phyloP scores from a whole-genome alignment of 1,140 invertebrate species.

The Macrobrachium nipponense region DNA sequence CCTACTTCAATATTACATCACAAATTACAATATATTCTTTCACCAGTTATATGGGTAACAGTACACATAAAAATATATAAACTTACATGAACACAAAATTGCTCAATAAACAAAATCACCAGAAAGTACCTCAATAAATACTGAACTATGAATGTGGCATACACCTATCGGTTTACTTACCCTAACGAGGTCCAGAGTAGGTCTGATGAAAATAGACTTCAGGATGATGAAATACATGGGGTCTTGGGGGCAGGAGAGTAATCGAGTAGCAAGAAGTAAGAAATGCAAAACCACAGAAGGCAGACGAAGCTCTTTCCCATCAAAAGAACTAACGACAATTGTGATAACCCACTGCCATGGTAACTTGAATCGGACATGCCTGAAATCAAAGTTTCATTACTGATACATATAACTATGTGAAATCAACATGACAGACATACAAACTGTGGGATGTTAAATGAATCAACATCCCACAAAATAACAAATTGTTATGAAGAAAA shows the following conservation, averaged over 20 bases:
- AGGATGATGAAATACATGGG: neutral
- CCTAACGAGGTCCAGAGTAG: neutral
- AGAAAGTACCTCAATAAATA: too few relatives aligned
- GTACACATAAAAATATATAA: too few relatives aligned
- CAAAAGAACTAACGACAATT: neutral
- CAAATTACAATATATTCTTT: too few relatives aligned
- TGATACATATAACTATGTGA: neutral
- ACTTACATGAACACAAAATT: too few relatives aligned
- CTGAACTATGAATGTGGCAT: too few relatives aligned
- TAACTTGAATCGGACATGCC: neutral
- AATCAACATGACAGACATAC: too few relatives aligned
- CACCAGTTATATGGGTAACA: too few relatives aligned
- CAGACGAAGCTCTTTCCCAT: neutral
- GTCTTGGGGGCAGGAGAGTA: neutral
- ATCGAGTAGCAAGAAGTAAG: neutral
- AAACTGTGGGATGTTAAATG: too few relatives aligned
- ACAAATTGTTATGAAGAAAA: too few relatives aligned
- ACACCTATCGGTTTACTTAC: neutral
- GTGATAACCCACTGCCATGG: conserved; percentile 14
- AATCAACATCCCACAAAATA: too few relatives aligned
- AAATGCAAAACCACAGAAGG: conserved; percentile 7
- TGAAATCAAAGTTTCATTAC: neutral
- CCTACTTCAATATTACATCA: too few relatives aligned
- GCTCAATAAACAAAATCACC: too few relatives aligned
- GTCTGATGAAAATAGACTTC: conserved; percentile 11